Percentiles rank a stretch among this genome's conserved stretches.
Evolutionary conservation across 2,113 vertebrate species (phyloP).

Genomic region (Ondatra zibethicus): DNA sequence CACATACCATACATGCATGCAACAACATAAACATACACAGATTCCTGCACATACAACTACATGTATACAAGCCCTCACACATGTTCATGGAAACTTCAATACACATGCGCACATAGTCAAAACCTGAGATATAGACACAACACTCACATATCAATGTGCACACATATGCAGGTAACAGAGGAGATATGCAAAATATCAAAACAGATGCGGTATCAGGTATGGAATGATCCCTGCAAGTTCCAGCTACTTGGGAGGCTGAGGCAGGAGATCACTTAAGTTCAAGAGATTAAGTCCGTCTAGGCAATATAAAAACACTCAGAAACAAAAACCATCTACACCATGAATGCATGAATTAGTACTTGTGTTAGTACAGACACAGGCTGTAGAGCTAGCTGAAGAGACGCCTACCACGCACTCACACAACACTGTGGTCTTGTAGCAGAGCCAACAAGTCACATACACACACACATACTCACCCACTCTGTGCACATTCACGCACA

Average conservation of each 20-base stretch:
- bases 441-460: neutral
- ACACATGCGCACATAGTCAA: neutral
- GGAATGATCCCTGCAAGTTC: neutral
- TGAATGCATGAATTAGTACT: neutral
- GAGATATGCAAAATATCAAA: neutral
- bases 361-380: neutral
- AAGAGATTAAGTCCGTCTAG: neutral
- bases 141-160: neutral
- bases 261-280: neutral
- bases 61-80: neutral
- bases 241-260: neutral
- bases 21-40: neutral
- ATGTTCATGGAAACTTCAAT: neutral
- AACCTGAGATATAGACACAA: neutral
- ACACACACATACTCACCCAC: accelerated
- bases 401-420: accelerated
- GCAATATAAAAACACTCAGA: neutral
- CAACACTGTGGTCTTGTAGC: neutral
- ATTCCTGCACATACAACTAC: neutral
- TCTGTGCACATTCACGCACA: neutral
- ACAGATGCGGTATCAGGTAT: neutral
- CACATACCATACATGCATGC: neutral
- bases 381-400: neutral
- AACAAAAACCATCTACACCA: neutral
- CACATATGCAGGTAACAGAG: neutral